Percentiles rank a stretch among this genome's conserved stretches.
phyloP scores from a whole-genome alignment of 1,140 invertebrate genomes.

The Formica exsecta region DNA sequence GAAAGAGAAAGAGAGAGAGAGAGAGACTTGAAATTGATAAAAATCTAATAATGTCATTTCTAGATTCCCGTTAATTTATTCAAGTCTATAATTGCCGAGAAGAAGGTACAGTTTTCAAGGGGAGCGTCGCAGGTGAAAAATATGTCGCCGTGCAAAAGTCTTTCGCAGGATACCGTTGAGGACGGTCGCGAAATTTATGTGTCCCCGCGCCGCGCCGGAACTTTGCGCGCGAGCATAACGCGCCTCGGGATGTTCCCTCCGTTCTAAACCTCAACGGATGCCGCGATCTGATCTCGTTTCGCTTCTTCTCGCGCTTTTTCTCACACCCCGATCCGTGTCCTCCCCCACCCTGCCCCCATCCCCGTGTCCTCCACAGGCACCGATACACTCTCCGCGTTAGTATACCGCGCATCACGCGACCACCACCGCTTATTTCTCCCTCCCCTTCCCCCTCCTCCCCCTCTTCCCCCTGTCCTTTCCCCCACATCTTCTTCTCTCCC shows the following conservation, averaged over 20 bases:
- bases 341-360: constrained; percentile 17
- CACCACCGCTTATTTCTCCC: constrained; percentile 23
- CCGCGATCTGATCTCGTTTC: constrained; percentile 75
- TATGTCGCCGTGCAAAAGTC: constrained; percentile 13
- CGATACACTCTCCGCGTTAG: constrained; percentile 59
- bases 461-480: background rate
- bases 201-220: constrained; percentile 45
- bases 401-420: constrained; percentile 63
- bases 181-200: constrained; percentile 29
- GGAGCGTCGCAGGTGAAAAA: constrained; percentile 21
- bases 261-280: constrained; percentile 58
- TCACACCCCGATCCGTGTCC: constrained; percentile 20
- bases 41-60: background rate
- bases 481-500: constrained; percentile 16
- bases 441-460: background rate
- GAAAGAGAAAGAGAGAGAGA: background rate
- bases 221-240: constrained; percentile 53
- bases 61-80: background rate
- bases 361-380: constrained; percentile 32
- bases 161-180: background rate
- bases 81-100: background rate
- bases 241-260: constrained; percentile 21
- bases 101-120: background rate
- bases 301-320: constrained; percentile 64
- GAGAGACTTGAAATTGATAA: background rate